Conservation (phyloP, 2,113 vertebrate species). For the Pollimyrus isidori region DNA sequence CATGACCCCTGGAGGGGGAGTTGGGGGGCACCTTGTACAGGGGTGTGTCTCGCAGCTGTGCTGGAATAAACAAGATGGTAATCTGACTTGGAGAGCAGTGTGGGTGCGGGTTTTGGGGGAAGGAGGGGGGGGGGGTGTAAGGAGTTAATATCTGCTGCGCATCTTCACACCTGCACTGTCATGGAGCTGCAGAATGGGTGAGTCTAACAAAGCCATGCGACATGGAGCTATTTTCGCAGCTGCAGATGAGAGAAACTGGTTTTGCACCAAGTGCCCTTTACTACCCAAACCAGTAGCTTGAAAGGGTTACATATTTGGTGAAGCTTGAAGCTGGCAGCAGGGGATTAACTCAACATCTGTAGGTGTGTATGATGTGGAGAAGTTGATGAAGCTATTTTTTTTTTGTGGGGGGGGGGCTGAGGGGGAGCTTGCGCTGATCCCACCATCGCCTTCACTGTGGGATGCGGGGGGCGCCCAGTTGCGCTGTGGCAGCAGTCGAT, state of each 20-base stretch:
- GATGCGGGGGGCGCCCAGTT: not conserved
- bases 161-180: slow-evolving; percentile 8
- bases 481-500: not conserved
- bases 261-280: not conserved
- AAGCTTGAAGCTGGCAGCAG: not conserved
- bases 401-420: not conserved
- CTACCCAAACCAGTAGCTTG: not conserved
- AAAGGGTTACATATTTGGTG: not conserved
- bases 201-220: not conserved
- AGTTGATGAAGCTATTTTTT: not conserved
- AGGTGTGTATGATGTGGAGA: not conserved
- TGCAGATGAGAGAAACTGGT: not conserved
- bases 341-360: not conserved
- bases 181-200: not conserved
- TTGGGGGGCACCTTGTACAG: not conserved
- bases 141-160: not conserved
- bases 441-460: not conserved
- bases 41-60: not conserved
- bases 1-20: not conserved
- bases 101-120: not conserved
- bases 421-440: not conserved
- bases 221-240: not conserved
- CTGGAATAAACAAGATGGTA: not conserved
- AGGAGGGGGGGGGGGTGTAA: not conserved
- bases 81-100: not conserved